phyloP scores from a whole-genome alignment of 2,888 invertebrate species.

The Anaspis maculata region DNA sequence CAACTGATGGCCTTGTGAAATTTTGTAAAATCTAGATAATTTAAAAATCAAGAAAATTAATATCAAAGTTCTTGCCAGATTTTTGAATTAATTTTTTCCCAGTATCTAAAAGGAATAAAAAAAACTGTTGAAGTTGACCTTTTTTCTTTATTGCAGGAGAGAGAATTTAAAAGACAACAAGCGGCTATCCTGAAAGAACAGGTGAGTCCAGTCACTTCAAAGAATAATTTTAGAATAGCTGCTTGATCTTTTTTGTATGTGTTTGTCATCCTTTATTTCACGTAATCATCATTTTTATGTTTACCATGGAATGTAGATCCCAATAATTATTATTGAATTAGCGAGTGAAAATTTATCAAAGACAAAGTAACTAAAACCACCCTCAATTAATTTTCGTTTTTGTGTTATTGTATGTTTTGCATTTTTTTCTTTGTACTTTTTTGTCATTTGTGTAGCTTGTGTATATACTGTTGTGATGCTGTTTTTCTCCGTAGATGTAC shows the following conservation, averaged over 20 bases:
- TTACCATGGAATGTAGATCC: too few relatives aligned
- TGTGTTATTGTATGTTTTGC: not conserved
- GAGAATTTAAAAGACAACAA: slow-evolving; percentile 84
- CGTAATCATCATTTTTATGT: slow-evolving; percentile 11
- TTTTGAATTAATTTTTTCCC: too few relatives aligned
- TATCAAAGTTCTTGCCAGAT: too few relatives aligned
- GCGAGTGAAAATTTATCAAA: too few relatives aligned
- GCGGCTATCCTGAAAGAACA: slow-evolving; percentile 84
- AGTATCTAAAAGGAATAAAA: too few relatives aligned
- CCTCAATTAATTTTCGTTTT: too few relatives aligned
- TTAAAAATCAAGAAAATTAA: too few relatives aligned
- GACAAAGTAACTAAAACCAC: too few relatives aligned
- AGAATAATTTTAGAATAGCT: slow-evolving; percentile 10
- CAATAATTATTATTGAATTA: too few relatives aligned
- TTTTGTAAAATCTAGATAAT: too few relatives aligned
- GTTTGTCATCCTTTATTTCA: slow-evolving; percentile 5
- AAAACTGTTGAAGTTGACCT: too few relatives aligned
- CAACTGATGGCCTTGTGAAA: too few relatives aligned
- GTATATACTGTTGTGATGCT: slow-evolving; percentile 41
- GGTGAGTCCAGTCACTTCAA: slow-evolving; percentile 55
- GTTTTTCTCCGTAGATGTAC: slow-evolving; percentile 63
- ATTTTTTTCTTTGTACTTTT: slow-evolving; percentile 1
- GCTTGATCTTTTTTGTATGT: slow-evolving; percentile 16
- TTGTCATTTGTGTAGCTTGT: slow-evolving; percentile 33
- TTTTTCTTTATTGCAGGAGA: slow-evolving; percentile 61